Evolutionary conservation across 2,113 vertebrate genomes (phyloP).

Genomic region (Siphamia tubifer): DNA sequence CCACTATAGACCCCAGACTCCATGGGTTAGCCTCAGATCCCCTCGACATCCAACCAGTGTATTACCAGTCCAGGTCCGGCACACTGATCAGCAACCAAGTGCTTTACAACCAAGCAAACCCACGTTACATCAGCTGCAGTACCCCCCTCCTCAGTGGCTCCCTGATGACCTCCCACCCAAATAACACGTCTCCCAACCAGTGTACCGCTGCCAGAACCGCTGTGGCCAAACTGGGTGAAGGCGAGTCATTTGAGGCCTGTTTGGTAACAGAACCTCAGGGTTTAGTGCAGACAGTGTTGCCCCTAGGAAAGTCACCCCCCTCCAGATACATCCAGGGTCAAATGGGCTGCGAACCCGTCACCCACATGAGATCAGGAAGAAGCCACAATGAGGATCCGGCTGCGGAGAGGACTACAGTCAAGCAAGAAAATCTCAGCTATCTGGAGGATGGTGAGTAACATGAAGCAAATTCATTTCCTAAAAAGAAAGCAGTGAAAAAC

Average conservation of each 20-base stretch:
- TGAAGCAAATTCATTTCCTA: neutral
- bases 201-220: neutral
- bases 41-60: conserved; percentile 41
- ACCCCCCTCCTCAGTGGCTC: conserved; percentile 14
- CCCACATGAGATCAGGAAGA: conserved; percentile 16
- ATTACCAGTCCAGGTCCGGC: conserved; percentile 48
- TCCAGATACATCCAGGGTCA: conserved; percentile 42
- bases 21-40: conserved; percentile 28
- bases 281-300: conserved; percentile 36
- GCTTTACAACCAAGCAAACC: conserved; percentile 78
- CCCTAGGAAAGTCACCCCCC: conserved; percentile 80
- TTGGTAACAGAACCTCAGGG: conserved; percentile 82
- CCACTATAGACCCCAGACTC: conserved; percentile 68
- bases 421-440: conserved; percentile 92
- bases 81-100: conserved; percentile 75
- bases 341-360: neutral
- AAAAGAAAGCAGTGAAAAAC: neutral
- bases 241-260: conserved; percentile 74
- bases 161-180: conserved; percentile 19
- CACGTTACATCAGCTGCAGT: conserved; percentile 48
- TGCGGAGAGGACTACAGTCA: conserved; percentile 84
- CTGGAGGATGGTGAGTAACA: conserved; percentile 89
- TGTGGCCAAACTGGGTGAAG: conserved; percentile 61
- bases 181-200: conserved; percentile 19
- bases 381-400: conserved; percentile 24